A percentile compares a stretch with the other conserved stretches of the same genome.
phyloP scores from a whole-genome alignment of 1,140 invertebrate species.

The Danaus plexippus region DNA sequence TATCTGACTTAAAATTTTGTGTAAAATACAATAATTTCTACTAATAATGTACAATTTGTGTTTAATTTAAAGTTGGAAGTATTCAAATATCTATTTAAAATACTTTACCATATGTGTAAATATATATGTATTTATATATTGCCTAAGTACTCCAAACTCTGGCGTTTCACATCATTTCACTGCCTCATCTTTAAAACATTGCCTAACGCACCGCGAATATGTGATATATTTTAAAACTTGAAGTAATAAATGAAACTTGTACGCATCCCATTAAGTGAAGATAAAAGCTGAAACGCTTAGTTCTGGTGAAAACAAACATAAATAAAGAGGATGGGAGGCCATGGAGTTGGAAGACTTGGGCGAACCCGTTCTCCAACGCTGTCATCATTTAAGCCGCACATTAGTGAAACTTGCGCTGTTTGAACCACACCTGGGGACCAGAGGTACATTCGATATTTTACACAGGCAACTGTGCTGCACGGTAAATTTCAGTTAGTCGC shows the following conservation, averaged over 20 bases:
- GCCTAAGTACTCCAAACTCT: constrained; percentile 10
- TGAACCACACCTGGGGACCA: constrained; percentile 55
- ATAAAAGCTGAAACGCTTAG: constrained; percentile 20
- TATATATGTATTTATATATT: too few relatives aligned
- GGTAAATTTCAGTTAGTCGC: constrained; percentile 35
- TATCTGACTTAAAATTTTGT: too few relatives aligned
- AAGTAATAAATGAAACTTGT: constrained; percentile 21
- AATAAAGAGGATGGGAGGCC: constrained; percentile 28
- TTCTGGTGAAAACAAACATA: constrained; percentile 20
- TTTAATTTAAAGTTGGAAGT: too few relatives aligned
- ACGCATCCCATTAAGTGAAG: constrained; percentile 20
- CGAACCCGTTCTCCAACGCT: constrained; percentile 37
- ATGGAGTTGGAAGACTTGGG: constrained; percentile 26
- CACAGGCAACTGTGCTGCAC: constrained; percentile 34
- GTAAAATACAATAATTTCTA: too few relatives aligned
- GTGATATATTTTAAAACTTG: constrained; percentile 22
- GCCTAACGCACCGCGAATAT: constrained; percentile 18
- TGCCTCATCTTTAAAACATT: constrained; percentile 24
- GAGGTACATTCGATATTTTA: constrained; percentile 56
- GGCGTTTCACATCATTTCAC: constrained; percentile 18
- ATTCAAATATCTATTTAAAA: too few relatives aligned
- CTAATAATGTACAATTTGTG: too few relatives aligned
- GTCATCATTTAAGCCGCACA: constrained; percentile 67
- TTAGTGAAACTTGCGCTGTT: constrained; percentile 65
- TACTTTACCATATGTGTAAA: too few relatives aligned